Conservation (phyloP, 2,888 invertebrate genomes). For the Macrosiphum euphorbiae region DNA sequence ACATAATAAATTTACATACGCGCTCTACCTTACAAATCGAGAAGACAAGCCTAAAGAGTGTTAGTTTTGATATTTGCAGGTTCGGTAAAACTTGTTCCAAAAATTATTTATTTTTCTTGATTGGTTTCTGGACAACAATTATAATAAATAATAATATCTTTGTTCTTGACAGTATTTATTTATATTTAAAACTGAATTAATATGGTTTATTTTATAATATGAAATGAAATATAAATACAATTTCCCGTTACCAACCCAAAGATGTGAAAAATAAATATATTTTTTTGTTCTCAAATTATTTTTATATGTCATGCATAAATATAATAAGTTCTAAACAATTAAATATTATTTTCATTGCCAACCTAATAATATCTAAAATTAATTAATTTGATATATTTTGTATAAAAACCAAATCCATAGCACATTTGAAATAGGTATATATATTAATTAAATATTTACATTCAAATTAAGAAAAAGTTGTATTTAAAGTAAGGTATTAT, state of each 20-base stretch:
- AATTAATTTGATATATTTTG: background rate
- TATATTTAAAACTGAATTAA: background rate
- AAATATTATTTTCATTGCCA: background rate
- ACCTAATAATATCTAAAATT: background rate
- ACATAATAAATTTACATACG: background rate
- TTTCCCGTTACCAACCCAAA: background rate
- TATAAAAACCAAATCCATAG: background rate
- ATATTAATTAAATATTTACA: background rate
- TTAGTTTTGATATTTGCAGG: too few relatives aligned
- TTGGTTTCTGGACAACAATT: background rate
- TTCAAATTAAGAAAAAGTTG: background rate
- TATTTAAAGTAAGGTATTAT: background rate
- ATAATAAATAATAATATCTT: conserved; percentile 1
- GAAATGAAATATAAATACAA: background rate
- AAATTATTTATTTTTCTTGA: background rate
- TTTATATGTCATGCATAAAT: background rate
- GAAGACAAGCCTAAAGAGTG: background rate
- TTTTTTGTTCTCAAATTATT: background rate
- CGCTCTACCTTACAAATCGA: background rate
- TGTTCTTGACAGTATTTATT: background rate
- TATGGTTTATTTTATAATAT: background rate
- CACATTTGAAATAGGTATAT: background rate
- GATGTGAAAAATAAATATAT: background rate
- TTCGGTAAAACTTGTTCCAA: background rate
- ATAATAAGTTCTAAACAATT: background rate